Conservation (phyloP, 2,113 vertebrate species). For the Takifugu bimaculatus region DNA sequence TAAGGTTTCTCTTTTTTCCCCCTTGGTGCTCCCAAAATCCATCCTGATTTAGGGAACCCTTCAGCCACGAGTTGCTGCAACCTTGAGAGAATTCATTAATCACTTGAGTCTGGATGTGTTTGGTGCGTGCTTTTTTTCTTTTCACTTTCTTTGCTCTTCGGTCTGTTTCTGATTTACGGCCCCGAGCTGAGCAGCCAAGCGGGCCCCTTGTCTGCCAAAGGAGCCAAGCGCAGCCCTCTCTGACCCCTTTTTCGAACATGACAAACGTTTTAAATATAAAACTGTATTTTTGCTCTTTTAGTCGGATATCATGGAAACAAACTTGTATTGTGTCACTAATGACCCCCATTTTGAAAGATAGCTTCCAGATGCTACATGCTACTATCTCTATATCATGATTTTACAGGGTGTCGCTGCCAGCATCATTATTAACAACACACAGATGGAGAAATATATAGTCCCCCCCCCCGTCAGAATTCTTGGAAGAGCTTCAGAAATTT, state of each 20-base stretch:
- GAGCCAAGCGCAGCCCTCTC: slow-evolving; percentile 33
- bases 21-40: slow-evolving; percentile 1
- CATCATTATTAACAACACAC: slow-evolving; percentile 5
- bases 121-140: slow-evolving; percentile 32
- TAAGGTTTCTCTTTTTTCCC: not conserved
- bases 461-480: slow-evolving; percentile 1
- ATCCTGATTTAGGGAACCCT: not conserved
- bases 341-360: not conserved
- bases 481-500: slow-evolving; percentile 7
- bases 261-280: slow-evolving; percentile 44
- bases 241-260: slow-evolving; percentile 32
- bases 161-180: slow-evolving; percentile 68
- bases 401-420: not conserved
- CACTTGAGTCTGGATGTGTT: slow-evolving; percentile 32
- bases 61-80: not conserved
- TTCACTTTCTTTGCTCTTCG: slow-evolving; percentile 38
- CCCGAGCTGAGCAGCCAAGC: slow-evolving; percentile 51
- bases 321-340: not conserved
- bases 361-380: not conserved
- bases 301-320: slow-evolving; percentile 38
- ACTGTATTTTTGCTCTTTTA: slow-evolving; percentile 17
- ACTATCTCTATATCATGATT: not conserved
- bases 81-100: slow-evolving; percentile 30
- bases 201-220: slow-evolving; percentile 47
- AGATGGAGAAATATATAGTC: slow-evolving; percentile 15